Evolutionary conservation across 2,113 vertebrate genomes (phyloP).

Genomic region (Stictonetta naevosa): DNA sequence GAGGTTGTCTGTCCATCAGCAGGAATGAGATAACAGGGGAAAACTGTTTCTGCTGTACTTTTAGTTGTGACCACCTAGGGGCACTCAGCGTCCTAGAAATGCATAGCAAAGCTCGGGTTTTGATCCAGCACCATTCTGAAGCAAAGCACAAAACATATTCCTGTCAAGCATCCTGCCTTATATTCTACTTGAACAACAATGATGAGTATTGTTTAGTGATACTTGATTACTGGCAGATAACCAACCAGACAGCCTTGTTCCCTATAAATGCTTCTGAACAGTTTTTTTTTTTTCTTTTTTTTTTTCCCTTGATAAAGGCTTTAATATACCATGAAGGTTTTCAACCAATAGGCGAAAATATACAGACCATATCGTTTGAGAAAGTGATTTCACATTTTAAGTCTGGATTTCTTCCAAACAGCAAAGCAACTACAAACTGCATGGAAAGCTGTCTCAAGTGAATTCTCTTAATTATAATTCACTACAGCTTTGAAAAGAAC

Average conservation of each 20-base stretch:
- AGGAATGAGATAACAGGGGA: not conserved
- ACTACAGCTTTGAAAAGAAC: not conserved
- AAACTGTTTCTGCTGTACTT: constrained; percentile 58
- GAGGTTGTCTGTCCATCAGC: not conserved
- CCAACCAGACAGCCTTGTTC: constrained; percentile 7
- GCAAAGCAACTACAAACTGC: not conserved
- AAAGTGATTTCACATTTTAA: constrained; percentile 25
- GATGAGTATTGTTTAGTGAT: constrained; percentile 16
- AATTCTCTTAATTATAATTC: constrained; percentile 3
- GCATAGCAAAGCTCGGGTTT: not conserved
- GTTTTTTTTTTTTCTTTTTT: not conserved
- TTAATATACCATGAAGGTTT: constrained; percentile 38
- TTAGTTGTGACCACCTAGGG: constrained; percentile 76
- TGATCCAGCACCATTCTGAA: not conserved
- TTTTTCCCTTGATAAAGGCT: not conserved
- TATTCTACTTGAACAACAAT: constrained; percentile 7
- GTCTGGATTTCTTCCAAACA: constrained; percentile 11
- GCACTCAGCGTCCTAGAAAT: constrained; percentile 78
- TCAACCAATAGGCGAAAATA: constrained; percentile 25
- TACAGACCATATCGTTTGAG: constrained; percentile 12
- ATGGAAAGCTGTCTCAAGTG: not conserved
- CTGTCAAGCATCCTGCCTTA: not conserved
- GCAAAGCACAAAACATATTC: not conserved
- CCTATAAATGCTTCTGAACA: constrained; percentile 2
- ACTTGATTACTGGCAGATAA: constrained; percentile 48